Evolutionary conservation across 2,888 invertebrate species (phyloP), one percentile per base, ranked within the genome.

Genomic region (Dinocampus coccinellae): DNA sequence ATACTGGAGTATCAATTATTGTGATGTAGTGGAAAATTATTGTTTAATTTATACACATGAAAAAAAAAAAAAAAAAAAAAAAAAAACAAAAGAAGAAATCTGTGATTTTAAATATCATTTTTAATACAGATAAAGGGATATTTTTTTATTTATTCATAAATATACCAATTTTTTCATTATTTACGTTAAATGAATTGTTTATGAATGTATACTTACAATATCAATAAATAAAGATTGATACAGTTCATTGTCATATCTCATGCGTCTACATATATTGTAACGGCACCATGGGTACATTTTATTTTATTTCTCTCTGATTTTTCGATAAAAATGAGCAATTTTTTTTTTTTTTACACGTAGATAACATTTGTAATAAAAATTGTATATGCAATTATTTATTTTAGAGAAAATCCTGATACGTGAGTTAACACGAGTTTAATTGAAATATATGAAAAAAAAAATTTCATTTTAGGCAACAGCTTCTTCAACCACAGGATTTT

Each of bases 401-500:
- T 4, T 13, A 0, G n/a, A 10, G n/a, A 29, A 4, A 4, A 39
- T 39, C n/a, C 13, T 39, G 39, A 11, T 39, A 13, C 22, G 6
- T 34, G 9, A 4, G 4, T 36, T 61, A 10, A 16, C 16, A 39
- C 11, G 1, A 24, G 7, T 1, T n/a, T 13, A 65, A 53, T 33
- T 29, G 24, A 26, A 34, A 33, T 11, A 57, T 63, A n/a, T 47
- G 29, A 33, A 47, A 26, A 29, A 42, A 60, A 53, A 22, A 36
- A 60, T 33, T 33, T 11, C n/a, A n/a, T 47, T 72, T 85, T 84
- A 87, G 80, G 86, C 86, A 77, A 84, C 84, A 66, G 86, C 79
- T 76, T 87, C 83, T 64, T 85, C 85, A 22, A 87, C 80, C 55
- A 83, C 81, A 33, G 79, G 75, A 73, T 75, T 82, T 63, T 85